These are phyloP conservation scores for Neostethus bicornis DNA, from an alignment of 2,797 vertebrate genomes.

Conservation along the genomic window DNA sequence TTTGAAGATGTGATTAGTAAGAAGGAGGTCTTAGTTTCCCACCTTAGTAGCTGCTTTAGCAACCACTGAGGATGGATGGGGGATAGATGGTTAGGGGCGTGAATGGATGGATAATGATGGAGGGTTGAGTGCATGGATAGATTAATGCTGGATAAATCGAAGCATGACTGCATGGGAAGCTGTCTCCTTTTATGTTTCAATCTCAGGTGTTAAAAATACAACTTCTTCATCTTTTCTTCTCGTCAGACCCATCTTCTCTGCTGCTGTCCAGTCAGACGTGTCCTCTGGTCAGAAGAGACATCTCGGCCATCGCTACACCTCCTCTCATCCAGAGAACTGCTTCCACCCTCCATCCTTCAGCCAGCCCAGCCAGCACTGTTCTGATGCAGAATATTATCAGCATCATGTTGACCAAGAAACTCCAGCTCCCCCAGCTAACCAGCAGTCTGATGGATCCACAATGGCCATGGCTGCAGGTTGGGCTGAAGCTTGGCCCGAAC, in stretches of 20 bases:
- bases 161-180: too few relatives aligned
- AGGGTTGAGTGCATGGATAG: too few relatives aligned
- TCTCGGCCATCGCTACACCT: constrained; percentile 68
- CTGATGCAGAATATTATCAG: constrained; percentile 25
- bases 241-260: constrained; percentile 37
- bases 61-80: too few relatives aligned
- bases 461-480: constrained; percentile 31
- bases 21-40: too few relatives aligned
- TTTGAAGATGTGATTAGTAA: too few relatives aligned
- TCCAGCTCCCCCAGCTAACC: constrained; percentile 24
- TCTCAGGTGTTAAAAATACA: not conserved
- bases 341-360: constrained; percentile 56
- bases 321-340: constrained; percentile 68
- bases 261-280: constrained; percentile 41
- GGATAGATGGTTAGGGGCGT: too few relatives aligned
- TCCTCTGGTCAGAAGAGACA: constrained; percentile 44
- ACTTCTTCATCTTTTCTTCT: not conserved
- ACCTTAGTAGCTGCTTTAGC: too few relatives aligned
- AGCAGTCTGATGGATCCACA: constrained; percentile 18
- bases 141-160: too few relatives aligned
- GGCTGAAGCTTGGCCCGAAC: constrained; percentile 45
- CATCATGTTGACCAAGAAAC: not conserved
- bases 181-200: too few relatives aligned
- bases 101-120: too few relatives aligned
- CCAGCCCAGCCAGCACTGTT: constrained; percentile 30